A percentile compares a stretch with the other conserved stretches of the same genome.
Conservation (phyloP, 1,140 invertebrate species). For the Frieseomelitta varia region DNA sequence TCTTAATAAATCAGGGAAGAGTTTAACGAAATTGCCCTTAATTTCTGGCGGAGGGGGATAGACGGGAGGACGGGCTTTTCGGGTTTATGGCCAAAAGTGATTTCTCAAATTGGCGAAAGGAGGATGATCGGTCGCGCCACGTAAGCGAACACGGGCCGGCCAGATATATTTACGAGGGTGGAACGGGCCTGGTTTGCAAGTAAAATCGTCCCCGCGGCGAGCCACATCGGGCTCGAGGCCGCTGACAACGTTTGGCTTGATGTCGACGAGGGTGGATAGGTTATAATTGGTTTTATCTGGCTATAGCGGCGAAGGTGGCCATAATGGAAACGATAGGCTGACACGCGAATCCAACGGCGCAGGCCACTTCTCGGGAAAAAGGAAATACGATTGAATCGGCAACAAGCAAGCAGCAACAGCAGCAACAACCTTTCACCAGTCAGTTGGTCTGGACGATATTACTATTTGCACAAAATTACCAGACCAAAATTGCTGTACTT, state of each 20-base stretch:
- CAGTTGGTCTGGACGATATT: constrained; percentile 75
- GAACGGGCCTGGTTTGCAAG: constrained; percentile 67
- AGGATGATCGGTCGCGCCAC: constrained; percentile 43
- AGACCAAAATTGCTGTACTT: constrained; percentile 72
- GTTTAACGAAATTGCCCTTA: not conserved
- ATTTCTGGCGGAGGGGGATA: not conserved
- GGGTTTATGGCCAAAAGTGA: constrained; percentile 45
- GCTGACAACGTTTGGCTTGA: constrained; percentile 69
- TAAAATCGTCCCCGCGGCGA: constrained; percentile 59
- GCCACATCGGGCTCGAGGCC: constrained; percentile 14
- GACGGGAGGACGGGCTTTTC: not conserved
- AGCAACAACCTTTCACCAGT: constrained; percentile 57
- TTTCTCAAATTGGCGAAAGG: constrained; percentile 47
- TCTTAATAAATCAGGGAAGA: not conserved
- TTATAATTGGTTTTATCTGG: constrained; percentile 77
- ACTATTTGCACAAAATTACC: constrained; percentile 78
- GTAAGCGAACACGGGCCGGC: constrained; percentile 14
- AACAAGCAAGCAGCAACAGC: not conserved
- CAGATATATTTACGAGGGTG: constrained; percentile 61
- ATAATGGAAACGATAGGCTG: constrained; percentile 74
- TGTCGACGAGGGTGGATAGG: constrained; percentile 65
- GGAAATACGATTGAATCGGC: not conserved
- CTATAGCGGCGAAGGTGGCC: constrained; percentile 53
- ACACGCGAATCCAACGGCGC: constrained; percentile 61
- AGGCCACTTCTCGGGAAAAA: constrained; percentile 17